Percentiles rank a stretch among this genome's conserved stretches.
Conservation (phyloP, 2,113 vertebrate genomes). For the Pterocles burchelli region DNA sequence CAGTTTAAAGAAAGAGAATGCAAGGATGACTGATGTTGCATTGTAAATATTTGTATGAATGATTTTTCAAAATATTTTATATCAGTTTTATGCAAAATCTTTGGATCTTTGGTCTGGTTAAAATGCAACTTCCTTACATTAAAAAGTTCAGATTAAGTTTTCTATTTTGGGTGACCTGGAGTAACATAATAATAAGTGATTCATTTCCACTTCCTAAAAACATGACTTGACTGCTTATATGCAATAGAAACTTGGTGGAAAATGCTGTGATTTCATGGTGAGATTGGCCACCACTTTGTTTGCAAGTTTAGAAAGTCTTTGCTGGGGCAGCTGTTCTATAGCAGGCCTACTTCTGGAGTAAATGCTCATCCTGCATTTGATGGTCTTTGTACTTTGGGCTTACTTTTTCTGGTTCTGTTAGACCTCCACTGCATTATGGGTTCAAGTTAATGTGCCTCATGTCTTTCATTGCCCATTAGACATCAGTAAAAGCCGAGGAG, state of each 20-base stretch:
- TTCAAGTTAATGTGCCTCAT: not conserved
- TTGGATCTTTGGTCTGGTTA: not conserved
- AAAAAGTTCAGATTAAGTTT: not conserved
- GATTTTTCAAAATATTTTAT: not conserved
- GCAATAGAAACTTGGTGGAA: not conserved
- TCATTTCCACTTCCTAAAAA: not conserved
- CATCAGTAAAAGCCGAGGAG: not conserved
- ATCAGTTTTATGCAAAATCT: not conserved
- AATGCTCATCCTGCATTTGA: not conserved
- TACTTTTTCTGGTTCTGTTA: not conserved
- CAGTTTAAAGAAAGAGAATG: not conserved
- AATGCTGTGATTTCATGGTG: not conserved
- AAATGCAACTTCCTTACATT: not conserved
- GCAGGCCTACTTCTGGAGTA: not conserved
- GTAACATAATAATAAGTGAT: not conserved
- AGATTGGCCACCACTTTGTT: not conserved
- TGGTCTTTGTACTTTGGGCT: not conserved
- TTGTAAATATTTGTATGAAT: not conserved
- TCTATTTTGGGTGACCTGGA: not conserved
- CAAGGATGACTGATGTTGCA: not conserved
- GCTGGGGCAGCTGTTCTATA: not conserved
- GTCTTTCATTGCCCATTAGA: not conserved
- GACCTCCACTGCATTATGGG: not conserved
- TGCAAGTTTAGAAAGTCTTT: not conserved
- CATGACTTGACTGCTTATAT: not conserved